Percentiles rank a stretch among this genome's conserved stretches.
Evolutionary conservation across 2,888 invertebrate species (phyloP).

Genomic region (Sinotaia quadrata): DNA sequence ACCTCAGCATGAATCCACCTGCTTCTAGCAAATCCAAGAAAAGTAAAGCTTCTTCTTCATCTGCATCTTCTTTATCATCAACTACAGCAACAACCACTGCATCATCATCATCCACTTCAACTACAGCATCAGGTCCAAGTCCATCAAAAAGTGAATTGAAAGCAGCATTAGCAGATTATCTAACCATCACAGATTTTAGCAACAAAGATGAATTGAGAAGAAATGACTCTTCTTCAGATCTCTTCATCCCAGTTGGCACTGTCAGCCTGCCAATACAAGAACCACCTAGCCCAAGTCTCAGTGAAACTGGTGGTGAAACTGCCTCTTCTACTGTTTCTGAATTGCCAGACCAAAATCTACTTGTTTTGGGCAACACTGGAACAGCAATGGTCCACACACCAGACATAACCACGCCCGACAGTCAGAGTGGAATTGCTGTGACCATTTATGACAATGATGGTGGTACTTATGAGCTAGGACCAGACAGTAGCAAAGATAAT

Average conservation of each 20-base stretch:
- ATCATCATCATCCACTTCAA: conserved; percentile 2
- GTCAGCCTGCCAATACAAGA: conserved; percentile 35
- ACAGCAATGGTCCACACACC: conserved; percentile 27
- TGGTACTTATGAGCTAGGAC: conserved; percentile 35
- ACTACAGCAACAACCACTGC: conserved; percentile 24
- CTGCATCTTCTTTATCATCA: conserved; percentile 3
- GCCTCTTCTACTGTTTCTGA: conserved; percentile 37
- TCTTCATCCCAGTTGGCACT: conserved; percentile 40
- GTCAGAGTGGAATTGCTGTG: conserved; percentile 38
- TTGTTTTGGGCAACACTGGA: conserved; percentile 23
- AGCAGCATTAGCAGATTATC: conserved; percentile 36
- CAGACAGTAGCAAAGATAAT: conserved; percentile 38
- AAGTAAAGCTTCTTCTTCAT: conserved; percentile 24
- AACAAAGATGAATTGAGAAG: conserved; percentile 37
- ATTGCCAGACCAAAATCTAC: conserved; percentile 33
- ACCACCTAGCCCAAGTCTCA: conserved; percentile 29
- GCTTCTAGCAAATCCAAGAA: conserved; percentile 19
- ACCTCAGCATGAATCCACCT: conserved; percentile 22
- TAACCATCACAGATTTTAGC: conserved; percentile 39
- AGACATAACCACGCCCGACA: conserved; percentile 29
- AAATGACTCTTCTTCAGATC: conserved; percentile 38
- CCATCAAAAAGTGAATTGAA: conserved; percentile 30
- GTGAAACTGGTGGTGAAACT: conserved; percentile 30
- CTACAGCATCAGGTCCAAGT: conserved; percentile 18
- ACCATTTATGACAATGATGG: conserved; percentile 37